A percentile compares a stretch with the other conserved stretches of the same genome.
These are phyloP conservation scores for Noctuana brunneofusca DNA, from an alignment of 2,888 invertebrate genomes.

Conservation along the genomic window DNA sequence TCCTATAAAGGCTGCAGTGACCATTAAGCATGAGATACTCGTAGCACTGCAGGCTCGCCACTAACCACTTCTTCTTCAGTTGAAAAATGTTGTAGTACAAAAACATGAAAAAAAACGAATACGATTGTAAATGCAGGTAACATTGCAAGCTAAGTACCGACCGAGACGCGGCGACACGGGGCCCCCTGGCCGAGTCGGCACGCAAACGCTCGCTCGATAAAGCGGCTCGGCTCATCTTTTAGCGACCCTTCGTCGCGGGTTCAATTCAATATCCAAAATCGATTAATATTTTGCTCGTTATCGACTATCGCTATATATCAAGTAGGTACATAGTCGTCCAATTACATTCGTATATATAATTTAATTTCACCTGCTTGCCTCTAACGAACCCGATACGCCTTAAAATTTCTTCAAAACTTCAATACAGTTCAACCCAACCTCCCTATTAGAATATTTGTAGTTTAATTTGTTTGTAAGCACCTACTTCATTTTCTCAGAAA, in stretches of 20 bases:
- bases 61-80: background rate
- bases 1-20: too few relatives aligned
- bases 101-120: background rate
- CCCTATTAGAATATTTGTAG: too few relatives aligned
- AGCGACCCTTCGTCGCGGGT: background rate
- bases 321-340: too few relatives aligned
- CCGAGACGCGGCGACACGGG: background rate
- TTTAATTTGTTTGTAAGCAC: too few relatives aligned
- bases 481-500: too few relatives aligned
- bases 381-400: too few relatives aligned
- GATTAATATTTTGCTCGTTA: background rate
- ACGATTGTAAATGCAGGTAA: conserved; percentile 5
- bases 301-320: background rate
- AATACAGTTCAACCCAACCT: too few relatives aligned
- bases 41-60: background rate
- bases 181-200: background rate
- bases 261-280: background rate
- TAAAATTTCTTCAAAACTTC: too few relatives aligned
- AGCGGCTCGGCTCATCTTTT: background rate
- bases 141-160: background rate
- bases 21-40: too few relatives aligned
- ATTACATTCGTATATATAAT: too few relatives aligned
- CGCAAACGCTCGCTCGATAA: conserved; percentile 4
- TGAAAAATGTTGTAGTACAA: background rate
- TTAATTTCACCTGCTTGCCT: too few relatives aligned